Percentiles rank a stretch among this genome's conserved stretches.
These are phyloP conservation scores for Brachyopa scutellaris DNA, from an alignment of 2,888 invertebrate genomes.

Conservation along the genomic window DNA sequence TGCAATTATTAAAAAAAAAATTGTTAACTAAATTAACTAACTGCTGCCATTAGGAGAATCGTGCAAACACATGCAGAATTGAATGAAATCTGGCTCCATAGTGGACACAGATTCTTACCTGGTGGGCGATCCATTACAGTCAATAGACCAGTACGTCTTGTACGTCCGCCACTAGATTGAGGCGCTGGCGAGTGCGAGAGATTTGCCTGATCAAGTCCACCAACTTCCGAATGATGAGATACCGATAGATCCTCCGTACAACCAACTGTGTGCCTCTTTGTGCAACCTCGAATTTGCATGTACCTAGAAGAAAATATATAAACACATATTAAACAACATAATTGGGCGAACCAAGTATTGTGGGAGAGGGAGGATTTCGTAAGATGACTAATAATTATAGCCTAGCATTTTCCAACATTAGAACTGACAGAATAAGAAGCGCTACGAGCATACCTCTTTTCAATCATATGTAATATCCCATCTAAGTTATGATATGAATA, in stretches of 20 bases:
- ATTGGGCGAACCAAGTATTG: too few relatives aligned
- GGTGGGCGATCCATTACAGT: slow-evolving; percentile 94
- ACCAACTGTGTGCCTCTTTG: slow-evolving; percentile 90
- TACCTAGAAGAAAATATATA: slow-evolving; percentile 83
- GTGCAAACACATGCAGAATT: slow-evolving; percentile 53
- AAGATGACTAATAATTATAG: too few relatives aligned
- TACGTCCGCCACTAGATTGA: slow-evolving; percentile 83
- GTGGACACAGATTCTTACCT: slow-evolving; percentile 83
- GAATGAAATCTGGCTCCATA: not conserved
- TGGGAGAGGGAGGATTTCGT: too few relatives aligned
- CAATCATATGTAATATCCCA: too few relatives aligned
- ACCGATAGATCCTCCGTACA: slow-evolving; percentile 86
- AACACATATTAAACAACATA: too few relatives aligned
- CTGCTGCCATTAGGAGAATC: slow-evolving; percentile 16
- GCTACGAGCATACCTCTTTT: too few relatives aligned
- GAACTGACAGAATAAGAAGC: too few relatives aligned
- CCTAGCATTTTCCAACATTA: too few relatives aligned
- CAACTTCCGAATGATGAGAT: slow-evolving; percentile 75
- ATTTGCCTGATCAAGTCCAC: slow-evolving; percentile 76
- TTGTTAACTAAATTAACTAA: not conserved
- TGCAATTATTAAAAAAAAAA: slow-evolving; percentile 1
- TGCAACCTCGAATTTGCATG: slow-evolving; percentile 88
- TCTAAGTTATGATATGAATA: too few relatives aligned
- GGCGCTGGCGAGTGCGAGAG: slow-evolving; percentile 79
- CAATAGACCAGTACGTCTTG: slow-evolving; percentile 90